Conservation (phyloP, 2,113 vertebrate species). For the western clawed frog (Xenopus tropicalis) region DNA sequence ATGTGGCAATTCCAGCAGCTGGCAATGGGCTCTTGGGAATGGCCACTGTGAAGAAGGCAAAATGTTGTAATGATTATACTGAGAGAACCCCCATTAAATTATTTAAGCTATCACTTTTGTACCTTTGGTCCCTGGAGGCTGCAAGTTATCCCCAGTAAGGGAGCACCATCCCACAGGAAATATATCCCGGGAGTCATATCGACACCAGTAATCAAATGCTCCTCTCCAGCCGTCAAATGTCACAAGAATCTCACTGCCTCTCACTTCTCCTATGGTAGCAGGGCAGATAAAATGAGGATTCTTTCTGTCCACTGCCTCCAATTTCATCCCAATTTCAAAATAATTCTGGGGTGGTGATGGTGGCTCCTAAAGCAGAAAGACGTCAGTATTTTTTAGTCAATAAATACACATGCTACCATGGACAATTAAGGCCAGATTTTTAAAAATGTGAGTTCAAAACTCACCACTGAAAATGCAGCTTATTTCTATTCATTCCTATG, state of each 20-base stretch:
- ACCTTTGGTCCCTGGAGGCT: constrained; percentile 97
- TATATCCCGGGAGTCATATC: constrained; percentile 96
- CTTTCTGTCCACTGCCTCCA: constrained; percentile 97
- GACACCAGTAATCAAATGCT: constrained; percentile 98
- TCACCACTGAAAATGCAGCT: not conserved
- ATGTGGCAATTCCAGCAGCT: constrained; percentile 75
- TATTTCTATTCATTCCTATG: too few species aligned
- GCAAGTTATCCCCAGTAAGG: constrained; percentile 97
- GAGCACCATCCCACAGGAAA: constrained; percentile 97
- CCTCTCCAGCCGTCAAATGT: constrained; percentile 98
- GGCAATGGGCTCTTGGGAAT: constrained; percentile 83
- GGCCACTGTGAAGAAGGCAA: constrained; percentile 72
- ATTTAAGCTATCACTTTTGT: constrained; percentile 10
- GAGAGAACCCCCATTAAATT: constrained; percentile 32
- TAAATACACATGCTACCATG: constrained; percentile 1
- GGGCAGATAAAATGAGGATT: constrained; percentile 99
- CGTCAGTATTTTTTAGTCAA: constrained; percentile 45
- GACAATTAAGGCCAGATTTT: not conserved
- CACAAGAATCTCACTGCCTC: constrained; percentile 95
- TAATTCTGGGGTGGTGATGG: constrained; percentile 91
- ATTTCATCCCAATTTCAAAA: constrained; percentile 96
- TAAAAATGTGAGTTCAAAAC: too few species aligned
- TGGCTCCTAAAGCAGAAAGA: constrained; percentile 80
- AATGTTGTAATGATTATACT: constrained; percentile 34
- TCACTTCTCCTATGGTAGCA: constrained; percentile 93